phyloP scores from a whole-genome alignment of 2,113 vertebrate genomes.

The Caracal caracal region DNA sequence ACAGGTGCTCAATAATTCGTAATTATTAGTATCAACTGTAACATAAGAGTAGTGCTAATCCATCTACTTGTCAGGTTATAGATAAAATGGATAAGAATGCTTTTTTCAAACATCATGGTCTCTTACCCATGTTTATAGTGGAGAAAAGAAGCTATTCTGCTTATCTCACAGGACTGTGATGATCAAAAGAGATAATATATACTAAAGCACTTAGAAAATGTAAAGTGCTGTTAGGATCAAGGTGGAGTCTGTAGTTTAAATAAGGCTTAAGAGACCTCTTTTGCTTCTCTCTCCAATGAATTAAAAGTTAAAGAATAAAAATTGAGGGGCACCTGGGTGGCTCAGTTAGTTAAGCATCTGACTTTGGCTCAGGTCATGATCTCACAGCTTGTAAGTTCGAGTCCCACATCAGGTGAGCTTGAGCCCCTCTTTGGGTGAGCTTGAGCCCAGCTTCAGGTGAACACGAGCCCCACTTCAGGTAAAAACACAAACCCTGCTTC shows the following conservation, averaged over 20 bases:
- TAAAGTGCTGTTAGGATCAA: constrained; percentile 5
- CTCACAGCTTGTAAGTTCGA: no score
- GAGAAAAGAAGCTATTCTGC: constrained; percentile 31
- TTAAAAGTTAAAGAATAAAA: constrained; percentile 46
- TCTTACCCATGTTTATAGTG: constrained; percentile 34
- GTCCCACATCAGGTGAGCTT: no score
- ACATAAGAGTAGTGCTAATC: not conserved
- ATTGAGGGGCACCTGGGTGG: not conserved
- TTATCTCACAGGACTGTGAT: not conserved
- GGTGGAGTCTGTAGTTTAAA: not conserved
- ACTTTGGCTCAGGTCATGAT: no score
- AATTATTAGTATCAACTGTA: not conserved
- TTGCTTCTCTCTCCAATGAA: constrained; percentile 31
- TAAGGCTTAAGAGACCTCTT: not conserved
- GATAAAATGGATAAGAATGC: not conserved
- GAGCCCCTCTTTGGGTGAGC: no score
- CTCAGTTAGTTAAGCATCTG: no score
- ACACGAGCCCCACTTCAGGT: no score
- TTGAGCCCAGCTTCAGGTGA: no score
- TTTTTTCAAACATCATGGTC: not conserved
- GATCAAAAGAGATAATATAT: constrained; percentile 26
- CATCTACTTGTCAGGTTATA: constrained; percentile 9
- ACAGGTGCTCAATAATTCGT: not conserved
- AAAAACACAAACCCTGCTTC: no score
- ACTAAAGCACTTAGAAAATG: constrained; percentile 46